Base-by-base conservation (phyloP, 2,113 vertebrate species). In the Uria lomvia region DNA sequence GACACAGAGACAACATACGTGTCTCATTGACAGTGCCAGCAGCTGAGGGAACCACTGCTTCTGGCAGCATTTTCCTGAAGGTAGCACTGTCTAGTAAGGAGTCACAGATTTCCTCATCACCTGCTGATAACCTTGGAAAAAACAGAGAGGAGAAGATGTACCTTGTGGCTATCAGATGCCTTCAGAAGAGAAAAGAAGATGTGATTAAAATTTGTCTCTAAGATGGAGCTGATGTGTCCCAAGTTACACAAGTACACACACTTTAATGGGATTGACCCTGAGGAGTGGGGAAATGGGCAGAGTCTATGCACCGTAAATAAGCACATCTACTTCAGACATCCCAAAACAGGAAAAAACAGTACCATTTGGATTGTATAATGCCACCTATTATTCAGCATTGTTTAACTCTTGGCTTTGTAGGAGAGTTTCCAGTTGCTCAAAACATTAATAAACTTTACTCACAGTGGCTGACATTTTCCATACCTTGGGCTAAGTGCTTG, bases 381-480 rank as follows among this genome's bases (percentile, higher is more conserved):
- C n/a, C 63, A 76, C 72, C 78, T 90, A 73, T 82, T 90, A 90
- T 73, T 92, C 75, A 83, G 14, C 3, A 5, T 71, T 92, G 50
- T 68, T 90, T 86, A 94, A 71, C 32, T 85, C 67, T 71, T 83
- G 79, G 78, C 67, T 80, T 77, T 92, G 55, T 77, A 86, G 60
- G 60, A 92, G 70, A 68, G 82, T 88, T 94, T 90, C 75, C 55
- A 88, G 92, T 93, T 90, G 66, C 63, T 92, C 75, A 62, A 78
- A 94, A 90, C 30, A n/a, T 82, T 92, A 91, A 79, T 76, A 87
- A 94, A 90, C 66, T 95, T 95, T 86, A 82, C 45, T 66, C 55
- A 90, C 32, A 45, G 78, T 73, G 59, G 74, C 47, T 95, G 88
- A 93, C 22, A 88, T 97, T 96, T 95, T 90, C 88, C 79, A 63